These are phyloP conservation scores for Aromia moschata DNA, from an alignment of 2,888 invertebrate species.

Conservation along the genomic window DNA sequence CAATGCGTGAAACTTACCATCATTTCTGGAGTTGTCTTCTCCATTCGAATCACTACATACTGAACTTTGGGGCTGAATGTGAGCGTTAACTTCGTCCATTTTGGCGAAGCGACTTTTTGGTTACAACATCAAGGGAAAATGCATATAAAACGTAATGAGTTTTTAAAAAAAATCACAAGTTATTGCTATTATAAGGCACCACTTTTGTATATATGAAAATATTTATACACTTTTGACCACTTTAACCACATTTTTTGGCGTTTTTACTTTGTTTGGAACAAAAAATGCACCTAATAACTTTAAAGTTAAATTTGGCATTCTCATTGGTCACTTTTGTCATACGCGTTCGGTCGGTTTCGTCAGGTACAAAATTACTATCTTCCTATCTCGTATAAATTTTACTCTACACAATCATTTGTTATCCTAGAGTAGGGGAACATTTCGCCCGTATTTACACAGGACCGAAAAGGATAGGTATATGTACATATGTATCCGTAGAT, in stretches of 20 bases:
- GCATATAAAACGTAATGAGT: constrained; percentile 27
- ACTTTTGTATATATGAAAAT: constrained; percentile 33
- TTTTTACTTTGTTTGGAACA: constrained; percentile 57
- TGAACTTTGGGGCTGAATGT: constrained; percentile 59
- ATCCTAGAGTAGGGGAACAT: no score
- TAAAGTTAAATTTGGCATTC: constrained; percentile 56
- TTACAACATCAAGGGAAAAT: constrained; percentile 54
- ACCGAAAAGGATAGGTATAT: no score
- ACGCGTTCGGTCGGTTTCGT: constrained; percentile 46
- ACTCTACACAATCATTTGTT: constrained; percentile 1
- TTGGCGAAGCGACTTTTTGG: constrained; percentile 57
- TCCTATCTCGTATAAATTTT: constrained; percentile 1
- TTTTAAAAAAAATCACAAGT: constrained; percentile 21
- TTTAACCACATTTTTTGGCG: constrained; percentile 54
- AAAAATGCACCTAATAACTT: constrained; percentile 58
- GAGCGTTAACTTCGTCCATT: constrained; percentile 63
- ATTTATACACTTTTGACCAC: constrained; percentile 43
- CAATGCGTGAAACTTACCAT: constrained; percentile 51
- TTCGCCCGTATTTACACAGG: no score
- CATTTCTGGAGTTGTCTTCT: constrained; percentile 56
- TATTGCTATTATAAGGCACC: constrained; percentile 38
- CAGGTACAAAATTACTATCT: constrained; percentile 44
- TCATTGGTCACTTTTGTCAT: constrained; percentile 54
- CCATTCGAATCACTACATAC: constrained; percentile 61
- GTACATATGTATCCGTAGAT: no score